Evolutionary conservation across 2,113 vertebrate genomes (phyloP).

Genomic region (Chinchilla lanigera): DNA sequence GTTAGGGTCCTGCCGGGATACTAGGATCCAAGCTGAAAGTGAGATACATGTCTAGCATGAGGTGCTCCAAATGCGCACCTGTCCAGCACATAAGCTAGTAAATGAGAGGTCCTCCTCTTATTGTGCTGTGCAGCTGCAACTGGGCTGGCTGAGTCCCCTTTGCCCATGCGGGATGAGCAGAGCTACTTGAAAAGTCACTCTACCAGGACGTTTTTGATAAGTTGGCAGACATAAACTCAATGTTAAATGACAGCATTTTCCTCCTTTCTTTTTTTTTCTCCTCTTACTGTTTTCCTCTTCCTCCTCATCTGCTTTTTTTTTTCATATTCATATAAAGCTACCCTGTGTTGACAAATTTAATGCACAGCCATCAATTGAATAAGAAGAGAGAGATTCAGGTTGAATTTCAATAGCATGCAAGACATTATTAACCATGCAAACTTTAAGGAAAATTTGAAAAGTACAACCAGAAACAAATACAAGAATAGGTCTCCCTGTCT

Average conservation of each 20-base stretch:
- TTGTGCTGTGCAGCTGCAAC: not conserved
- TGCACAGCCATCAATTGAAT: not conserved
- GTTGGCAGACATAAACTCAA: not conserved
- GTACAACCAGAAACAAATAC: not conserved
- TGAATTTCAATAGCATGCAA: not conserved
- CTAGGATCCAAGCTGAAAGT: not conserved
- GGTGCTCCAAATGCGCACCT: not conserved
- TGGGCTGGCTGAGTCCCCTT: not conserved
- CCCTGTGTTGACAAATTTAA: not conserved
- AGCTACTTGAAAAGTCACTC: not conserved
- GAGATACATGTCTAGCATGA: not conserved
- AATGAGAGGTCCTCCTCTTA: not conserved
- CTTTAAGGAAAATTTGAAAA: not conserved
- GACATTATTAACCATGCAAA: not conserved
- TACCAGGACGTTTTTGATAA: constrained; percentile 18
- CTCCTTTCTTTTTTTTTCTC: not conserved
- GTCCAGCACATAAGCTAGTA: not conserved
- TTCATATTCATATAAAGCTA: not conserved
- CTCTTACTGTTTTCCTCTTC: not conserved
- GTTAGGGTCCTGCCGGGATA: not conserved
- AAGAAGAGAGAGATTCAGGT: not conserved
- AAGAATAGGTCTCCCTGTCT: not conserved
- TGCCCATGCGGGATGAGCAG: not conserved
- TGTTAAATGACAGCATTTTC: not conserved
- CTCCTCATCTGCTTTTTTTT: not conserved